Evolutionary conservation across 2,113 vertebrate species (phyloP).

Genomic region (Python bivittatus): DNA sequence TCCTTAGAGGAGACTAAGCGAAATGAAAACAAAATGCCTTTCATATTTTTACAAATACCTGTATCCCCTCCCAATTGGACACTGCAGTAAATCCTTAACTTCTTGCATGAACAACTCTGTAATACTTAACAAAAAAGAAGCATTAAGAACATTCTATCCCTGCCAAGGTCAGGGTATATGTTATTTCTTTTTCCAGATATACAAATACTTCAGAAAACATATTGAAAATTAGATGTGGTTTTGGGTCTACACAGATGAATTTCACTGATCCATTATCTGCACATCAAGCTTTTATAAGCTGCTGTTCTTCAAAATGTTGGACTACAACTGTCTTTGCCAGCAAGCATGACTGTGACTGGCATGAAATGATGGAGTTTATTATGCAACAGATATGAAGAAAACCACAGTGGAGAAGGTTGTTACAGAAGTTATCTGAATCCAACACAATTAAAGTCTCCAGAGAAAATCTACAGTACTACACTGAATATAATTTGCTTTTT

Average conservation of each 20-base stretch:
- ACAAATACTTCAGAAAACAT: neutral
- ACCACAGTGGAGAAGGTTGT: neutral
- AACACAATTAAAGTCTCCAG: neutral
- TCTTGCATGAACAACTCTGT: neutral
- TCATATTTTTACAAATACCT: constrained; percentile 28
- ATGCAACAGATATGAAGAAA: neutral
- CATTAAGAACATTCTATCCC: neutral
- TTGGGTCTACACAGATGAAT: too few species aligned
- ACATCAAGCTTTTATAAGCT: neutral
- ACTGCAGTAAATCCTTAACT: neutral
- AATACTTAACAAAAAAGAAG: neutral
- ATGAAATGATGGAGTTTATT: neutral
- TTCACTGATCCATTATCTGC: neutral
- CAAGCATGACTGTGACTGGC: neutral
- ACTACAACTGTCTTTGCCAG: neutral
- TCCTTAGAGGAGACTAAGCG: neutral
- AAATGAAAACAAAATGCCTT: constrained; percentile 14
- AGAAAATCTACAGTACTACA: neutral
- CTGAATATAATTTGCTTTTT: neutral
- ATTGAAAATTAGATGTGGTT: neutral
- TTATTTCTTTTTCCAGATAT: neutral
- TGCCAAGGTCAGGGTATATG: neutral
- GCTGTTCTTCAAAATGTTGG: neutral
- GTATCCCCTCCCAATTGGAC: neutral
- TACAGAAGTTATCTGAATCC: neutral